These are phyloP conservation scores for Ectemnius cavifrons DNA, from an alignment of 2,888 invertebrate genomes.

Conservation along the genomic window DNA sequence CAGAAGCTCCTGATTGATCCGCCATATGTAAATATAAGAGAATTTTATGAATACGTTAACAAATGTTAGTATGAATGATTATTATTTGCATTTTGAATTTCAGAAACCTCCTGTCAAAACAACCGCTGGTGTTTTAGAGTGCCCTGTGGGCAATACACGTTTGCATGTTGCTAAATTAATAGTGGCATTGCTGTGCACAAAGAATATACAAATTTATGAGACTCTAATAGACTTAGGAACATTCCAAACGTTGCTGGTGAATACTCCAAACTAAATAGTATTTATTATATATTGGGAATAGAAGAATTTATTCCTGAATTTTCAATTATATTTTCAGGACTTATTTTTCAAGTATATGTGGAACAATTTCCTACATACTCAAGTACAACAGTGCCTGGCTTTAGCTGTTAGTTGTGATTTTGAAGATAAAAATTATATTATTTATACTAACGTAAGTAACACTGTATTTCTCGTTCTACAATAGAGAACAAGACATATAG, in stretches of 20 bases:
- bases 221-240: slow-evolving; percentile 82
- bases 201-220: slow-evolving; percentile 85
- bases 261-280: slow-evolving; percentile 36
- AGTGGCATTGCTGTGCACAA: slow-evolving; percentile 86
- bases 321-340: slow-evolving; percentile 80
- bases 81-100: slow-evolving; percentile 2
- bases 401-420: slow-evolving; percentile 82
- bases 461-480: slow-evolving; percentile 6
- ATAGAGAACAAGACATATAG: slow-evolving; percentile 28
- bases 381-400: slow-evolving; percentile 89
- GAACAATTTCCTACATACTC: slow-evolving; percentile 97
- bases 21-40: slow-evolving; percentile 81
- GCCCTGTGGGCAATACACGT: slow-evolving; percentile 89
- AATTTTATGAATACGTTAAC: background rate
- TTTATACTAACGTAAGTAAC: slow-evolving; percentile 70
- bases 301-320: background rate
- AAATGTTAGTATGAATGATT: slow-evolving; percentile 1
- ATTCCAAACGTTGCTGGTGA: slow-evolving; percentile 80
- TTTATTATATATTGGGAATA: background rate
- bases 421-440: slow-evolving; percentile 68
- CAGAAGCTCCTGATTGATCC: slow-evolving; percentile 85
- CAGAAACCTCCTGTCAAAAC: slow-evolving; percentile 84
- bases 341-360: slow-evolving; percentile 93
- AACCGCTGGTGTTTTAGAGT: slow-evolving; percentile 85
- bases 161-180: slow-evolving; percentile 90